Percentiles rank a stretch among this genome's conserved stretches.
phyloP scores from a whole-genome alignment of 2,113 vertebrate species.

The Ptilonorhynchus violaceus region DNA sequence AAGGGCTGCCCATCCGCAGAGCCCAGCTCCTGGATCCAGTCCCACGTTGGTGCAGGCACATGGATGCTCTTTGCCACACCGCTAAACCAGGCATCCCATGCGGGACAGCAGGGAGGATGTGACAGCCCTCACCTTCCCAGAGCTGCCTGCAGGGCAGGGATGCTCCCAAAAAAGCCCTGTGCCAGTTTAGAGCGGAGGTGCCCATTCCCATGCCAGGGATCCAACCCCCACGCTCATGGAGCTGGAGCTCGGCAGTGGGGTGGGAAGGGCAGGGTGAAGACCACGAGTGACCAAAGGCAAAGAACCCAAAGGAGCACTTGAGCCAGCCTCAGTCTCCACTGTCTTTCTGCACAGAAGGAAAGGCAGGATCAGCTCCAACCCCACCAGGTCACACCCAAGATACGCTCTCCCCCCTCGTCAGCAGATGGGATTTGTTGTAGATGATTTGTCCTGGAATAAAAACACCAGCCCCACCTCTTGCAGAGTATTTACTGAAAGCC shows the following conservation, averaged over 20 bases:
- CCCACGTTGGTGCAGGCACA: background rate
- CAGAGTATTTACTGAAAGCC: constrained; percentile 15
- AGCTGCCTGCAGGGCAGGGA: background rate
- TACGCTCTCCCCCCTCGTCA: accelerated
- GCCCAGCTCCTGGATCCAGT: background rate
- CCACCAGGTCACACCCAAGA: background rate
- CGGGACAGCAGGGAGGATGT: accelerated
- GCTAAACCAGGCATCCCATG: accelerated
- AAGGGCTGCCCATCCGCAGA: background rate
- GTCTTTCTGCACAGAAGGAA: background rate
- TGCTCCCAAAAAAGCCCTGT: background rate
- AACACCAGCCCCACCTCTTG: background rate
- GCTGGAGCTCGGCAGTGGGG: accelerated
- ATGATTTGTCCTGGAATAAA: constrained; percentile 3
- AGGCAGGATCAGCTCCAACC: background rate
- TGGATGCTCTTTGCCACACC: accelerated
- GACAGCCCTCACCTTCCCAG: background rate
- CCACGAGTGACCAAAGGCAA: background rate
- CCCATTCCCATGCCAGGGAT: background rate
- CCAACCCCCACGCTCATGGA: accelerated
- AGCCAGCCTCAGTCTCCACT: background rate
- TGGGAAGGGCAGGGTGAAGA: background rate
- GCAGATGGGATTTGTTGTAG: background rate
- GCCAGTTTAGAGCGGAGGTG: background rate
- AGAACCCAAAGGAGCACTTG: background rate